These are phyloP conservation scores for Noctua pronuba DNA, from an alignment of 2,888 invertebrate species.

Conservation along the genomic window DNA sequence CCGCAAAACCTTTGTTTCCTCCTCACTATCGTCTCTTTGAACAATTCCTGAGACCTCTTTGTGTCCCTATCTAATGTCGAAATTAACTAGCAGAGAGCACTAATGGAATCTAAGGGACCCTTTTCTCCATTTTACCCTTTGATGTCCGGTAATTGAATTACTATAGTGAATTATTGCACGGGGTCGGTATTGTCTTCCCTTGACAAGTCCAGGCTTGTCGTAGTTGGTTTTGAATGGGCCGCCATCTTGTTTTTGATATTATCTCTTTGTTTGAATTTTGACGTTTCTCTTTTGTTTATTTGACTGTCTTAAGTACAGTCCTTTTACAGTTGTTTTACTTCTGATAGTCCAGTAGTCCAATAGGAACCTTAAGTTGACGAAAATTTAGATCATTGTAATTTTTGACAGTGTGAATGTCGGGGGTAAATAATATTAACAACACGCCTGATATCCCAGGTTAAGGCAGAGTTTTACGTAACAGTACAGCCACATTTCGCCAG, in stretches of 20 bases:
- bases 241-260: background rate
- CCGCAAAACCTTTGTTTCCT: constrained; percentile 16
- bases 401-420: background rate
- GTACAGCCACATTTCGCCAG: too few species aligned
- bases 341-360: background rate
- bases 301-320: background rate
- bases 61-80: constrained; percentile 36
- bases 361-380: background rate
- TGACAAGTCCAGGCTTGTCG: background rate
- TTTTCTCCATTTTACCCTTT: constrained; percentile 50
- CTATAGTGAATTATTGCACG: constrained; percentile 21
- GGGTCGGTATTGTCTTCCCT: constrained; percentile 19
- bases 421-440: too few species aligned
- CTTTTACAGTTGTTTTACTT: background rate
- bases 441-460: too few species aligned
- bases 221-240: background rate
- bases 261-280: background rate
- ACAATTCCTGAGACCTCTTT: constrained; percentile 32
- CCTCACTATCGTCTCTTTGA: constrained; percentile 13
- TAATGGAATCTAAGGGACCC: constrained; percentile 57
- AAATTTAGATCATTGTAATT: background rate
- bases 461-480: too few species aligned
- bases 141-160: constrained; percentile 61
- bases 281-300: background rate
- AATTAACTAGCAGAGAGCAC: constrained; percentile 52